Evolutionary conservation across 2,888 invertebrate species (phyloP), one percentile per base, ranked within the genome.

Genomic region (Morpho helenor): DNA sequence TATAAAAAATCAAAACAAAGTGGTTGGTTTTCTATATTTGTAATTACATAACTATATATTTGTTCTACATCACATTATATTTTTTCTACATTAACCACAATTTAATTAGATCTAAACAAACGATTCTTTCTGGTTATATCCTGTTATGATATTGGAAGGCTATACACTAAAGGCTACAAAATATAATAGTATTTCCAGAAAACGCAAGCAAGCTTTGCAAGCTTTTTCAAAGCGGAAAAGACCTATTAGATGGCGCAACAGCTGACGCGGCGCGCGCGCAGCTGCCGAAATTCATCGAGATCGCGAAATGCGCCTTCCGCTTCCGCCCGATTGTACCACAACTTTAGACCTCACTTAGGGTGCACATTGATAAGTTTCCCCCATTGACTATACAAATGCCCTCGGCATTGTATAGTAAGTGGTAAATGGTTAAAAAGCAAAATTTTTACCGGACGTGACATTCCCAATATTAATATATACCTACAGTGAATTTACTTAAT

Each of bases 271-370:
- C 76, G 79, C 80, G 68, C 69, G 79, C 79, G 79, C 88, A 88
- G 88, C 89, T 87, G 89, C 82, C 87, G 81, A 87, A 88, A 81
- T 87, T 87, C 80, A 82, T 80, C 77, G 82, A 78, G 87, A 84
- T 90, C 89, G 89, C 89, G 83, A 88, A 88, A 87, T 82, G 80
- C 84, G 87, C 82, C 87, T 89, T 90, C 89, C 89, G 89, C 77
- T 90, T 90, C 89, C 89, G 86, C 76, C 72, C 80, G 82, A 88
- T 89, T 89, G 87, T 88, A 73, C 73, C 59, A 62, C 61, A 57
- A 63, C 62, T 63, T 31, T 54, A 73, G 73, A 47, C 68, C 67
- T 67, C 72, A 73, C 69, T 73, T 69, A 70, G 75, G 81, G 84
- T 82, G 82, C 83, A 83, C 49, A 61, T 61, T 59, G 57, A 52